Base-by-base conservation (phyloP, 2,113 vertebrate genomes). In the Sorex fumeus region DNA sequence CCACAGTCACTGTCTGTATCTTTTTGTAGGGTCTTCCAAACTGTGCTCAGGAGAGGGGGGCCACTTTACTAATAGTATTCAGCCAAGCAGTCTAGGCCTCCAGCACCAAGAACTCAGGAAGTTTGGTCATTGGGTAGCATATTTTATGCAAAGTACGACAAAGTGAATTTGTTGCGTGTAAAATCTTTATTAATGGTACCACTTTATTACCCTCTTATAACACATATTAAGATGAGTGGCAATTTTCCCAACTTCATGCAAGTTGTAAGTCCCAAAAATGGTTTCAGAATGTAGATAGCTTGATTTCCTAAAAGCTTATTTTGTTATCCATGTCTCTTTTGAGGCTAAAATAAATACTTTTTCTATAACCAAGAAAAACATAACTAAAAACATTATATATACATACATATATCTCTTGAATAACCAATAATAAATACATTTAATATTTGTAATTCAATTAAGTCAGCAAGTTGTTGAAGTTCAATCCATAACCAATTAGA, bases 381-480 rank as follows among this genome's bases (percentile, higher is more conserved):
- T 2, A 10, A 9, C 25, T 66, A 27, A 28, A 10, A 30, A 8
- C 64, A 60, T 6, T 60, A 21, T 8, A 60, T 60, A 60, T 60
- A 60, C 21, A 60, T 60, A 62, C 25, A 15, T 70, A 50, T 66
- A 50, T 84, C 93, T 30, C 79, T 86, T n/a, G 32, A 76, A 96
- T 93, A 57, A 88, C 12, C 93, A 66, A 1, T 90, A 70, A 50
- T 50, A 50, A 50, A 50, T 50, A 50, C 10, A 50, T 50, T 50
- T 50, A 50, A 10, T 50, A 13, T 47, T 47, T 50, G 47, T 10
- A 50, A 50, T 79, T 93, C 3, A 21, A 91, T 84, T 94, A 50
- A 95, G 89, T 96, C 95, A 96, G 87, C 88, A 95, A 70, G 71
- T 92, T 94, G 84, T 76, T 96, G 25, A 83, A 88, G 85, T 97